Percentiles rank a stretch among this genome's conserved stretches.
These are phyloP conservation scores for Zaprionus nigranus DNA, from an alignment of 1,140 invertebrate species.

Conservation along the genomic window DNA sequence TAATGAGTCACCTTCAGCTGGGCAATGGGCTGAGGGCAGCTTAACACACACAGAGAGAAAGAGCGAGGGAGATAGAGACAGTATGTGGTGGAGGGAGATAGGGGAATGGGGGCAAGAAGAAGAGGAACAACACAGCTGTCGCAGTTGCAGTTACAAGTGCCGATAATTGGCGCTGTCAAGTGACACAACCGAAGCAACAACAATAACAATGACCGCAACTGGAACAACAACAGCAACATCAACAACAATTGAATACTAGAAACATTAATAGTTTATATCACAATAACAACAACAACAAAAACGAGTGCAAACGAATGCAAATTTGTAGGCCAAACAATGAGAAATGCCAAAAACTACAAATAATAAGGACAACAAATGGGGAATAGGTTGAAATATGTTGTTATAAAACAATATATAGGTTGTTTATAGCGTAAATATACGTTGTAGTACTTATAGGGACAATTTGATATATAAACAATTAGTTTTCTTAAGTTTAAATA, in stretches of 20 bases:
- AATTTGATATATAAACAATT: neutral
- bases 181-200: slow-evolving; percentile 36
- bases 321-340: slow-evolving; percentile 45
- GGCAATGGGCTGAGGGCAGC: slow-evolving; percentile 35
- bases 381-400: neutral
- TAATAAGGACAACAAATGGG: neutral
- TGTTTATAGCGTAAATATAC: neutral
- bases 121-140: slow-evolving; percentile 53
- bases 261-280: slow-evolving; percentile 47
- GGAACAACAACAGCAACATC: slow-evolving; percentile 12
- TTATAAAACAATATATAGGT: neutral
- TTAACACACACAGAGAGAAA: neutral
- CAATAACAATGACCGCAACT: slow-evolving; percentile 24
- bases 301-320: slow-evolving; percentile 23
- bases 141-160: slow-evolving; percentile 39
- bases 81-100: neutral
- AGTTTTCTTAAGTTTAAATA: too few relatives aligned
- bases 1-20: slow-evolving; percentile 56
- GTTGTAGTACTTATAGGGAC: neutral
- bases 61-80: neutral
- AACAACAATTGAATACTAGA: slow-evolving; percentile 1
- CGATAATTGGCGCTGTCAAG: slow-evolving; percentile 72
- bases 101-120: neutral
- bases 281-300: slow-evolving; percentile 24
- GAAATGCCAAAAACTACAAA: slow-evolving; percentile 4